A percentile compares a stretch with the other conserved stretches of the same genome.
Evolutionary conservation across 2,888 invertebrate species (phyloP).

Genomic region (Parascotia fuliginaria): DNA sequence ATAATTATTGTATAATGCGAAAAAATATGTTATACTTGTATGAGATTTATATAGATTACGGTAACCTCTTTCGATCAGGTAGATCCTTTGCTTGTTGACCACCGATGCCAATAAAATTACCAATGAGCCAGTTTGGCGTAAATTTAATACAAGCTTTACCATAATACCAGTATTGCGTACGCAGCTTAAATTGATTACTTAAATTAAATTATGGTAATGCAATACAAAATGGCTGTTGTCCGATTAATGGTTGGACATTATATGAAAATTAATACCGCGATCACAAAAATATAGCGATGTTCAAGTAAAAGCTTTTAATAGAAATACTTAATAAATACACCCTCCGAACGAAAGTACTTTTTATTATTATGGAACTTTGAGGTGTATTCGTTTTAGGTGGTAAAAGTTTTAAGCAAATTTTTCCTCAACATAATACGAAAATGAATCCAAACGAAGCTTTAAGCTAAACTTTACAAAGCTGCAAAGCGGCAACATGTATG

Average conservation of each 20-base stretch:
- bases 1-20: too few relatives aligned
- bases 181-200: constrained; percentile 27
- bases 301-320: not conserved
- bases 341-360: not conserved
- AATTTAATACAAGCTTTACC: constrained; percentile 1
- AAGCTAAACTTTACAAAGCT: constrained; percentile 27
- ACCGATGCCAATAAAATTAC: too few relatives aligned
- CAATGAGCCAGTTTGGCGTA: too few relatives aligned
- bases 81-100: too few relatives aligned
- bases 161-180: constrained; percentile 5
- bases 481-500: constrained; percentile 55
- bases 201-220: constrained; percentile 32
- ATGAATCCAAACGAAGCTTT: constrained; percentile 34
- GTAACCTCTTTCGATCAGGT: too few relatives aligned
- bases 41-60: too few relatives aligned
- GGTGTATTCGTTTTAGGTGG: constrained; percentile 7
- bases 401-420: constrained; percentile 14
- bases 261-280: constrained; percentile 14
- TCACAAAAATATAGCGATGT: constrained; percentile 5
- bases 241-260: constrained; percentile 10
- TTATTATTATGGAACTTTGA: constrained; percentile 11
- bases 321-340: not conserved
- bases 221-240: constrained; percentile 24
- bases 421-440: constrained; percentile 29
- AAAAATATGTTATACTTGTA: too few relatives aligned